Evolutionary conservation across 2,797 vertebrate species (phyloP).

Genomic region (Morus bassanus): DNA sequence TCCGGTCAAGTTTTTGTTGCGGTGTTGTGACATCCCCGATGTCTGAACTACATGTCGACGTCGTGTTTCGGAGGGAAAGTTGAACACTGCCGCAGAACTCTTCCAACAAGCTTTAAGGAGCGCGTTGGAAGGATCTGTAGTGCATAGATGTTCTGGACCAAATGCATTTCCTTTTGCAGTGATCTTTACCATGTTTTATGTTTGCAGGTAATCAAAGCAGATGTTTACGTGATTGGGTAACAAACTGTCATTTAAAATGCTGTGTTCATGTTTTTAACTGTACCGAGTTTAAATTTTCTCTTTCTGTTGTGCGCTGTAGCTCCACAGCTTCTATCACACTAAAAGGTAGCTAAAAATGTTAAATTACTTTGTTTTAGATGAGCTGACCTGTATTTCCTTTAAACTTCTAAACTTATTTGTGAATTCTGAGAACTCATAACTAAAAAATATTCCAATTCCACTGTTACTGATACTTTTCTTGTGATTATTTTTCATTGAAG

Average conservation of each 20-base stretch:
- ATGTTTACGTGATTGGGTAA: neutral
- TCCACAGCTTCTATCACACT: neutral
- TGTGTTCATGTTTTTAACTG: neutral
- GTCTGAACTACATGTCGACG: neutral
- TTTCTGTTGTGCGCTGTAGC: neutral
- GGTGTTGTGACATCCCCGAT: fast-evolving
- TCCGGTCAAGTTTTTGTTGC: neutral
- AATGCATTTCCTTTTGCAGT: fast-evolving
- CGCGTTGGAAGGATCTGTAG: neutral
- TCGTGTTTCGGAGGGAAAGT: neutral
- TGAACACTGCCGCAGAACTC: neutral
- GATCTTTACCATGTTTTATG: neutral
- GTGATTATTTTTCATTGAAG: neutral
- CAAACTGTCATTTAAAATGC: neutral
- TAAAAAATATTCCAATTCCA: neutral
- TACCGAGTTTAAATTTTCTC: neutral
- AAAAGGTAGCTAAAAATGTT: neutral
- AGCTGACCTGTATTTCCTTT: neutral
- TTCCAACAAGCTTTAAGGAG: neutral
- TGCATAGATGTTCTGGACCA: neutral
- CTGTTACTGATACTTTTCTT: neutral
- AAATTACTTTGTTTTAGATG: neutral
- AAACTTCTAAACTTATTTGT: neutral
- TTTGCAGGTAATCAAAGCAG: neutral
- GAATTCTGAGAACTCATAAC: neutral